Evolutionary conservation across 2,113 vertebrate genomes (phyloP).

Genomic region (Phoxinus phoxinus): DNA sequence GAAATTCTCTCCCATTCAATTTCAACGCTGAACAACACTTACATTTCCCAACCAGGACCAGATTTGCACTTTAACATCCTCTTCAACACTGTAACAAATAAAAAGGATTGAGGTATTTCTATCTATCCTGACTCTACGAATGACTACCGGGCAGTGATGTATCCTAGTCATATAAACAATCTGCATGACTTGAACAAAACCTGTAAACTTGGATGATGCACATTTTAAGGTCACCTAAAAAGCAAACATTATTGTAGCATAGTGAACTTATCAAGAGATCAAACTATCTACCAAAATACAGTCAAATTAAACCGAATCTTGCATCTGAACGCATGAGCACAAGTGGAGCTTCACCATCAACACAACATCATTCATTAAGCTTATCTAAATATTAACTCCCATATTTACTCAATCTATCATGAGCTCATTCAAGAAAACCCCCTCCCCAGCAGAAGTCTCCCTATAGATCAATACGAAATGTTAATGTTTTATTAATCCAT

Average conservation of each 20-base stretch:
- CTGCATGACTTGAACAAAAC: neutral
- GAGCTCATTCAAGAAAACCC: slow-evolving; percentile 1
- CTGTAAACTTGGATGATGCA: neutral
- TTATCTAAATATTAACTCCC: slow-evolving; percentile 14
- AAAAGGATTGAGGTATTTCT: neutral
- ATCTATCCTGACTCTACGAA: neutral
- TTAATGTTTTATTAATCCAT: slow-evolving; percentile 22
- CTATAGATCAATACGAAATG: slow-evolving; percentile 2
- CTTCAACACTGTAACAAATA: neutral
- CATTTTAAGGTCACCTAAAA: neutral
- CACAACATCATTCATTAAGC: neutral
- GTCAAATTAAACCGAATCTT: neutral
- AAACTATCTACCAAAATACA: neutral
- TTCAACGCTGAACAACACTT: slow-evolving; percentile 8
- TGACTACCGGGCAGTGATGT: neutral
- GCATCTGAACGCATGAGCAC: neutral
- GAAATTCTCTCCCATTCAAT: slow-evolving; percentile 53
- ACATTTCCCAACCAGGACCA: neutral
- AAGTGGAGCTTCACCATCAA: neutral
- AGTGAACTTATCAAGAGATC: neutral
- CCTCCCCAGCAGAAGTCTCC: neutral
- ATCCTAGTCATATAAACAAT: neutral
- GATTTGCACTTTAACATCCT: neutral
- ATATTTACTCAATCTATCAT: neutral
- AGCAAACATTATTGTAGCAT: neutral